Evolutionary conservation across 2,888 invertebrate genomes (phyloP).

Genomic region (Eucera pruinosa): DNA sequence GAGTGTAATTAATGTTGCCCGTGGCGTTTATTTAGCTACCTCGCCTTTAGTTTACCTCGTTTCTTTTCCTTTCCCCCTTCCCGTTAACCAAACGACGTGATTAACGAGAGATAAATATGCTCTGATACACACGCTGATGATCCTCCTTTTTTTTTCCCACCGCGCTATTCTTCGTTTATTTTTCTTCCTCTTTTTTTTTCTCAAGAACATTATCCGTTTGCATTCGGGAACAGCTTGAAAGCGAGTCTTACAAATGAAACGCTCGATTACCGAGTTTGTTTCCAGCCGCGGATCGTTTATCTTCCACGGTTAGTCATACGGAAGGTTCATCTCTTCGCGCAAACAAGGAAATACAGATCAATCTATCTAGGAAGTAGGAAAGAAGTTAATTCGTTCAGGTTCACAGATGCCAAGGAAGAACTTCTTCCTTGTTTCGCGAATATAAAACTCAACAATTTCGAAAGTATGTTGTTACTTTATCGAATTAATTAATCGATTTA

Average conservation of each 20-base stretch:
- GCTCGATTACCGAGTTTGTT: background rate
- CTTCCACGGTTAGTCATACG: background rate
- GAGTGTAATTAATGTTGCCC: constrained; percentile 48
- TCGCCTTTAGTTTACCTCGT: background rate
- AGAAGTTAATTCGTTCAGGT: too few species aligned
- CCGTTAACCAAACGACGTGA: constrained; percentile 34
- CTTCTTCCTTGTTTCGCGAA: too few species aligned
- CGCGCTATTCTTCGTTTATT: background rate
- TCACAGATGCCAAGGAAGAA: too few species aligned
- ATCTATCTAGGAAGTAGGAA: too few species aligned
- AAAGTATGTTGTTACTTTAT: too few species aligned
- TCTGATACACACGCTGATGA: constrained; percentile 36
- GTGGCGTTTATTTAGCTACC: constrained; percentile 14
- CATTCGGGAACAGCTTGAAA: background rate
- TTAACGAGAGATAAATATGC: constrained; percentile 42
- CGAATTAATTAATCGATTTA: too few species aligned
- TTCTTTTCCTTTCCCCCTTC: constrained; percentile 1
- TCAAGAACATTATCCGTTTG: background rate
- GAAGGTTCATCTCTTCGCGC: background rate
- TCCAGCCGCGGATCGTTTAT: background rate
- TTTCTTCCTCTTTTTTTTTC: background rate
- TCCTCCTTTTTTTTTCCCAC: constrained; percentile 1
- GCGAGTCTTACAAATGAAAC: background rate
- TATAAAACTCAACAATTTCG: too few species aligned
- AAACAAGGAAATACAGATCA: too few species aligned